Evolutionary conservation across 2,113 vertebrate genomes (phyloP).

Genomic region (Gnathonemus longibarbis): DNA sequence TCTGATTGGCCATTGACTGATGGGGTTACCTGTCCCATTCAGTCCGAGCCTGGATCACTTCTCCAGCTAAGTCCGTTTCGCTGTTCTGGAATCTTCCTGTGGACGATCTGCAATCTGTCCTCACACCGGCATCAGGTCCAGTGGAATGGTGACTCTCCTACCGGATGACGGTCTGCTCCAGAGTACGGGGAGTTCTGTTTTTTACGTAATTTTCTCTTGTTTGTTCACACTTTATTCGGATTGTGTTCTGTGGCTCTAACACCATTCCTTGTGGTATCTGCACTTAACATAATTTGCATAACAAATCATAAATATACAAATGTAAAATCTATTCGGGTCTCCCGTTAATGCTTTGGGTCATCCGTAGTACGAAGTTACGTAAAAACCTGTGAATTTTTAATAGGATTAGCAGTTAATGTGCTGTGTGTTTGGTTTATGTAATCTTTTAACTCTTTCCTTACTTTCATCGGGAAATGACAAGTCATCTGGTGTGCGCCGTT

Average conservation of each 20-base stretch:
- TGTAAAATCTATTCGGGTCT: not conserved
- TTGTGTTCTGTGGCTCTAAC: not conserved
- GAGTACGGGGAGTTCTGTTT: not conserved
- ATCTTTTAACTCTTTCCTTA: not conserved
- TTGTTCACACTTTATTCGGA: not conserved
- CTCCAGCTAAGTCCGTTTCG: not conserved
- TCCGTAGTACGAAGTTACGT: not conserved
- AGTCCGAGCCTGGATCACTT: not conserved
- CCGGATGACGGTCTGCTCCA: not conserved
- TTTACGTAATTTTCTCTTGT: not conserved
- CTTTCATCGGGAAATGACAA: not conserved
- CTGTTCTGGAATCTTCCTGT: not conserved
- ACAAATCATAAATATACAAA: not conserved
- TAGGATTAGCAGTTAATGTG: not conserved
- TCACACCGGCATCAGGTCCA: not conserved
- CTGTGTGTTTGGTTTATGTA: not conserved
- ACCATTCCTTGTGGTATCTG: not conserved
- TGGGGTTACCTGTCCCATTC: not conserved
- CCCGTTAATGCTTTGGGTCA: not conserved
- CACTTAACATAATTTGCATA: not conserved
- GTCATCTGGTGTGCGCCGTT: not conserved
- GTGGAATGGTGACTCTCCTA: not conserved
- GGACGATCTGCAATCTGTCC: not conserved
- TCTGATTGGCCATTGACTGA: not conserved
- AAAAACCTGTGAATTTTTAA: conserved; percentile 8